A percentile compares a stretch with the other conserved stretches of the same genome.
Conservation (phyloP, 2,888 invertebrate species). For the Polymixis lichenea region DNA sequence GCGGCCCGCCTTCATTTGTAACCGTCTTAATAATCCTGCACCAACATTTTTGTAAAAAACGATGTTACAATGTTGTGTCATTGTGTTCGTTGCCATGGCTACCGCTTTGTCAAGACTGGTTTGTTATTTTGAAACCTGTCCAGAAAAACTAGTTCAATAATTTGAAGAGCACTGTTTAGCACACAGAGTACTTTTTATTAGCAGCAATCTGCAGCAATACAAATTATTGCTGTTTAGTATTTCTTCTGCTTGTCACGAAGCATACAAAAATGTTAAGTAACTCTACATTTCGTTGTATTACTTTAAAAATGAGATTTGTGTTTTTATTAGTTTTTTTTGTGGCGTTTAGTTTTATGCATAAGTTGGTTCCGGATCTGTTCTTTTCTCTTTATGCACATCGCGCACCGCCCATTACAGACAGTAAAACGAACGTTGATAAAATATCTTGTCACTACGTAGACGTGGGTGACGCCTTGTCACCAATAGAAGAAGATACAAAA, state of each 20-base stretch:
- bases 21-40: no score
- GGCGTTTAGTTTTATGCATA: not conserved
- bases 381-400: not conserved
- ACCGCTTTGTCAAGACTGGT: no score
- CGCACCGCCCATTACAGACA: not conserved
- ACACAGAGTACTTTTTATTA: no score
- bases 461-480: slow-evolving; percentile 45
- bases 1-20: no score
- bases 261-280: not conserved
- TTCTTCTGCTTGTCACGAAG: not conserved
- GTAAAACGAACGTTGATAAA: not conserved
- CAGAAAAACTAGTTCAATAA: not conserved
- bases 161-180: not conserved
- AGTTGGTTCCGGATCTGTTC: not conserved
- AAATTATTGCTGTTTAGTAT: not conserved
- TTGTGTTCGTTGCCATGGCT: no score
- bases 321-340: not conserved
- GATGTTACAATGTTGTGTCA: no score
- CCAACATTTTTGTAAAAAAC: no score
- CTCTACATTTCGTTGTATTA: not conserved
- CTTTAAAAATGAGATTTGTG: not conserved
- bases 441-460: slow-evolving; percentile 51
- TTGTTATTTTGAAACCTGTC: not conserved
- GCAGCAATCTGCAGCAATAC: not conserved
- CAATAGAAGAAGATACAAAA: slow-evolving; percentile 12